Conservation (phyloP, 2,888 invertebrate genomes). For the Pachymerium ferrugineum region DNA sequence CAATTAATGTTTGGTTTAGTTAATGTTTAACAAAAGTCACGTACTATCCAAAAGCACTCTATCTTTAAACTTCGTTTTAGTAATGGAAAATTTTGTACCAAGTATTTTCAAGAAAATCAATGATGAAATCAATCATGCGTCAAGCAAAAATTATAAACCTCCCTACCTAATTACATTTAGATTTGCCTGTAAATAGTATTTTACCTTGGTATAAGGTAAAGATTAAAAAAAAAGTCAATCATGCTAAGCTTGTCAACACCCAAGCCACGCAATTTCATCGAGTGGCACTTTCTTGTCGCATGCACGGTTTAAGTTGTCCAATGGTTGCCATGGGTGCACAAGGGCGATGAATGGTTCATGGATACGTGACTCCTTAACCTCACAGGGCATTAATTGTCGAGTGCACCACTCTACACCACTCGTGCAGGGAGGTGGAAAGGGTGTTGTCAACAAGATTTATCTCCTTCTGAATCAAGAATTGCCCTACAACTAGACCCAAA, state of each 20-base stretch:
- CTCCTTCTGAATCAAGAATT: neutral
- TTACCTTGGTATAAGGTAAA: neutral
- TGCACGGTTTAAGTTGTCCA: neutral
- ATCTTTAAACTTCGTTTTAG: no score
- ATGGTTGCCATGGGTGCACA: slow-evolving; percentile 19
- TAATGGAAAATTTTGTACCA: no score
- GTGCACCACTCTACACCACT: slow-evolving; percentile 11
- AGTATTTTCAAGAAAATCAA: no score
- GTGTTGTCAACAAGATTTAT: slow-evolving; percentile 22
- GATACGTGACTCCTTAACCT: slow-evolving; percentile 27
- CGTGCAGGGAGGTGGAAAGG: neutral
- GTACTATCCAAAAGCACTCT: no score
- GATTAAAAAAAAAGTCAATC: slow-evolving; percentile 24
- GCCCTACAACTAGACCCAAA: neutral
- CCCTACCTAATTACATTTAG: neutral
- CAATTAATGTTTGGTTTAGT: no score
- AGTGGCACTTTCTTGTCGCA: slow-evolving; percentile 17
- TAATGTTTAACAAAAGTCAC: no score
- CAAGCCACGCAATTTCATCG: slow-evolving; percentile 3
- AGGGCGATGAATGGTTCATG: slow-evolving; percentile 25
- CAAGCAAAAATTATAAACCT: neutral
- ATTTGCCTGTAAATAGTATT: neutral
- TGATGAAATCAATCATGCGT: neutral
- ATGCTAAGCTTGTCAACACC: slow-evolving; percentile 18
- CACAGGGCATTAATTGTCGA: slow-evolving; percentile 20